Base-by-base conservation (phyloP, 2,113 vertebrate genomes). In the Amphiprion ocellaris region DNA sequence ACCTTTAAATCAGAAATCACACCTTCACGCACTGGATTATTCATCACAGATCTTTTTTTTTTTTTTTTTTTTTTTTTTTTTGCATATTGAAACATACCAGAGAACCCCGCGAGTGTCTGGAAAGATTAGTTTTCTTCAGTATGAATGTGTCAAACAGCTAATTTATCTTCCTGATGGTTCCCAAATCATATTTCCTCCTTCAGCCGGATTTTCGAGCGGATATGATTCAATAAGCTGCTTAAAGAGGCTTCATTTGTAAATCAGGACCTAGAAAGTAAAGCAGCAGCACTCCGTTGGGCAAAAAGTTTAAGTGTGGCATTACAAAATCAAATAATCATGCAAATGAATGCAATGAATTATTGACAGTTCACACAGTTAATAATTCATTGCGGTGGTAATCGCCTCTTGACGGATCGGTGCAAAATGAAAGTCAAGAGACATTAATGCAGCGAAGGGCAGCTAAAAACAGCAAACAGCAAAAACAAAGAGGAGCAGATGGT, bases 271-370 rank as follows among this genome's bases (percentile, higher is more conserved):
- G 16, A 77, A 61, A 69, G 16, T 61, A 10, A 52, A 61, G 11
- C 17, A 10, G 62, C 3, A 10, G 30, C 21, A 54, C 3, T n/a
- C 14, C 33, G 1, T 2, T 47, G 26, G 52, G 58, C 26, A 26
- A n/a, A 16, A 49, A 69, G 49, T 66, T 46, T 19, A 53, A 66
- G 12, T 59, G 61, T 46, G 47, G 49, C 30, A 19, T 81, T 81
- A 8, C 28, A 33, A 61, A 71, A 77, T 55, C 23, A 41, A 72
- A 54, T 73, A 5, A 37, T 1, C 21, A 33, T 33, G 58, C 72
- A 63, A 56, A 71, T 74, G 7, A 37, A 37, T 9, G 33, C 33
- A 9, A 62, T 67, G n/a, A 53, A 59, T 82, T 30, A 79, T 12
- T 14, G 14, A 41, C 26, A 53, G 7, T 67, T 70, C 15, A 52